Percentiles rank a stretch among this genome's conserved stretches.
These are phyloP conservation scores for Rotaria socialis DNA, from an alignment of 2,888 invertebrate genomes.

Conservation along the genomic window DNA sequence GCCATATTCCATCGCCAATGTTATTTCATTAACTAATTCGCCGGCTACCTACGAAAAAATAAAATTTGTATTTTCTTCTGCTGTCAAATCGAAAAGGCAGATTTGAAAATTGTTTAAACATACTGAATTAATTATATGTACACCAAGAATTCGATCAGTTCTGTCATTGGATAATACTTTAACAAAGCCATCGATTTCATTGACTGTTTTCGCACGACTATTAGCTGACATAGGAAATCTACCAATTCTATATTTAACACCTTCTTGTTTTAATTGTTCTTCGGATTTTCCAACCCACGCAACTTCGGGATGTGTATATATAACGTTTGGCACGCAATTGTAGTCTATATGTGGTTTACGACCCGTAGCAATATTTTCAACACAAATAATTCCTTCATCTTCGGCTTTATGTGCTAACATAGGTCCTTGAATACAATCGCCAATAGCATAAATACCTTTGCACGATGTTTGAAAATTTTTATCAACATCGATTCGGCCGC, in stretches of 20 bases:
- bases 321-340: constrained; percentile 98
- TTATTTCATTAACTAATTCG: constrained; percentile 94
- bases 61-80: too few species aligned
- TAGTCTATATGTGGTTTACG: constrained; percentile 96
- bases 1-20: constrained; percentile 95
- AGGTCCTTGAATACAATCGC: constrained; percentile 95
- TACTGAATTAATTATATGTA: constrained; percentile 77
- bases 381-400: constrained; percentile 87
- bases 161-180: constrained; percentile 87
- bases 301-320: constrained; percentile 98
- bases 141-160: constrained; percentile 89
- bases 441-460: constrained; percentile 82
- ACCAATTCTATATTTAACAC: constrained; percentile 85
- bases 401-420: constrained; percentile 99
- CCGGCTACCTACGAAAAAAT: constrained; percentile 68
- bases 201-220: constrained; percentile 94
- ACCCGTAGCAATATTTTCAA: constrained; percentile 80
- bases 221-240: constrained; percentile 97
- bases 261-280: constrained; percentile 88
- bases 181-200: constrained; percentile 92
- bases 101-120: not conserved
- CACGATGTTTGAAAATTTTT: constrained; percentile 73
- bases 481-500: constrained; percentile 91
- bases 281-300: constrained; percentile 95
- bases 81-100: not conserved